Evolutionary conservation across 2,113 vertebrate species (phyloP).

Genomic region (Tachysurus fulvidraco): DNA sequence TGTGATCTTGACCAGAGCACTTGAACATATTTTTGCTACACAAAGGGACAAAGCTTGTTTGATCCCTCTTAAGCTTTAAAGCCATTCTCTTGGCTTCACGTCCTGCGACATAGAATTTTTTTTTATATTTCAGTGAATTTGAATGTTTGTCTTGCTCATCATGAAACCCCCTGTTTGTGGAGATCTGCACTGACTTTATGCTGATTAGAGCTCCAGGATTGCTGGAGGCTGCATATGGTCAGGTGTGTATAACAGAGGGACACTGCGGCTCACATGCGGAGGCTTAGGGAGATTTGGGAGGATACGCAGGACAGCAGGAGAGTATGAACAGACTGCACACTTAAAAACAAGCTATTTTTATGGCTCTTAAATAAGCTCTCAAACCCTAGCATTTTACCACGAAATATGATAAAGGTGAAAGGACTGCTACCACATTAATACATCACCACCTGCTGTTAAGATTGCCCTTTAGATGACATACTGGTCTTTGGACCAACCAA

Average conservation of each 20-base stretch:
- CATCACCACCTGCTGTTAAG: constrained; percentile 44
- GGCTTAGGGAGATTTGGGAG: constrained; percentile 37
- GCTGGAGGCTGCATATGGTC: constrained; percentile 28
- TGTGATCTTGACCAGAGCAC: constrained; percentile 16
- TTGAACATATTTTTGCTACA: not conserved
- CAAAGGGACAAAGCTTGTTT: not conserved
- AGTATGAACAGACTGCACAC: constrained; percentile 6
- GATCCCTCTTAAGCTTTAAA: not conserved
- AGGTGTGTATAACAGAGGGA: constrained; percentile 16
- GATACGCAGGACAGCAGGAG: constrained; percentile 21
- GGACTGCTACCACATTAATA: constrained; percentile 22
- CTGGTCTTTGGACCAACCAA: not conserved
- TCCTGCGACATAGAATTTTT: not conserved
- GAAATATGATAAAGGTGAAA: constrained; percentile 26
- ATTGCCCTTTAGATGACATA: constrained; percentile 6
- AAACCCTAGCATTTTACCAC: constrained; percentile 1
- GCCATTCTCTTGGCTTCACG: not conserved
- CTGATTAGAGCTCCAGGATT: not conserved
- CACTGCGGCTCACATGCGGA: not conserved
- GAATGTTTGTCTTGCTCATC: not conserved
- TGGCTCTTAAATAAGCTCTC: constrained; percentile 38
- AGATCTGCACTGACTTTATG: constrained; percentile 3
- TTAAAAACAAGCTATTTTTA: constrained; percentile 32
- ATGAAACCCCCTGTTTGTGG: not conserved
- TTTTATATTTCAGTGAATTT: not conserved